phyloP scores from a whole-genome alignment of 2,888 invertebrate species.

The Ophonus ardosiacus region DNA sequence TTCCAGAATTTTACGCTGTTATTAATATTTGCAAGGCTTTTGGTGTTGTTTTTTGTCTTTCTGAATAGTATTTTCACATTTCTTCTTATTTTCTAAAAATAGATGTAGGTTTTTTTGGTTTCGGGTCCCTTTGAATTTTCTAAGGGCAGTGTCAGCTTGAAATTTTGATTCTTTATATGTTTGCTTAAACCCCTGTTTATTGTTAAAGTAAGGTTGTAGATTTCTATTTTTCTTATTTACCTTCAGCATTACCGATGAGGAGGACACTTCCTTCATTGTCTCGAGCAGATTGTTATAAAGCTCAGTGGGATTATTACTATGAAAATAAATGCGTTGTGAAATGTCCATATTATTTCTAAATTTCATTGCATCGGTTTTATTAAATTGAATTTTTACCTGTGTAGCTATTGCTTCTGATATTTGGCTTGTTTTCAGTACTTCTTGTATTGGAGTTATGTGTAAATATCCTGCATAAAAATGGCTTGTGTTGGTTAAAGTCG shows the following conservation, averaged over 20 bases:
- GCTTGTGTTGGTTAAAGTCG: too few relatives aligned
- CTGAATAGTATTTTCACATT: neutral
- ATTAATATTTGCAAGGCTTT: conserved; percentile 8
- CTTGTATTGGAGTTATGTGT: too few relatives aligned
- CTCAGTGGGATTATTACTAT: conserved; percentile 4
- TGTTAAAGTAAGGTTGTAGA: neutral
- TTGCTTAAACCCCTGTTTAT: neutral
- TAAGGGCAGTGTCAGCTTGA: neutral
- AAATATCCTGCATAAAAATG: too few relatives aligned
- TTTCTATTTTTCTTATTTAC: neutral
- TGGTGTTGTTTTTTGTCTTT: neutral
- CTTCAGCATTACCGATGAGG: neutral
- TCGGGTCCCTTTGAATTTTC: neutral
- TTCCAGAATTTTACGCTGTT: neutral
- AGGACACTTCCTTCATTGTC: neutral
- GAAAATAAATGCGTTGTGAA: neutral
- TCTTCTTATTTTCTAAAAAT: conserved; percentile 5
- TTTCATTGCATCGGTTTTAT: too few relatives aligned
- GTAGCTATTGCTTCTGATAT: too few relatives aligned
- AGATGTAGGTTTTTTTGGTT: neutral
- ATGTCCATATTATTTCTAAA: neutral
- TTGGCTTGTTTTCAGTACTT: too few relatives aligned
- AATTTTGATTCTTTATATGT: conserved; percentile 1
- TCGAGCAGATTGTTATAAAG: neutral
- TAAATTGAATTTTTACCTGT: too few relatives aligned